Percentiles rank a stretch among this genome's conserved stretches.
Conservation (phyloP, 2,797 vertebrate species). For the Gymnocypris eckloni region DNA sequence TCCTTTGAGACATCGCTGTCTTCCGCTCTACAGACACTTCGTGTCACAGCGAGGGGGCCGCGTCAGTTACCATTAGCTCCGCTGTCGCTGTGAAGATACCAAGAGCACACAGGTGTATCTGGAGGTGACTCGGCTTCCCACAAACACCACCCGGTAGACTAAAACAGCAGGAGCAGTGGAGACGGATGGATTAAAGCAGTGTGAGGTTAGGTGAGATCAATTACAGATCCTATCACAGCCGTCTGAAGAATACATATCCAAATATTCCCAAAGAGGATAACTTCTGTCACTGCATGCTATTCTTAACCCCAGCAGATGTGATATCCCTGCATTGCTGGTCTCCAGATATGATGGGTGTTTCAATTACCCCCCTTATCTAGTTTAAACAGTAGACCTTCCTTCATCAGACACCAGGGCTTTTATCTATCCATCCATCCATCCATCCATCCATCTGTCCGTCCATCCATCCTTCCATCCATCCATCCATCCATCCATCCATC, state of each 20-base stretch:
- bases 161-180: background rate
- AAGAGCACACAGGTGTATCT: constrained; percentile 43
- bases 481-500: no score
- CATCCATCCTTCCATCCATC: background rate
- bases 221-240: constrained; percentile 5
- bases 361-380: background rate
- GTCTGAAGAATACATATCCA: background rate
- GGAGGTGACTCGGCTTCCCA: constrained; percentile 44
- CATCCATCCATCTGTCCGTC: background rate
- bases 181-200: constrained; percentile 13
- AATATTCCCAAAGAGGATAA: constrained; percentile 33
- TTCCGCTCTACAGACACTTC: constrained; percentile 52
- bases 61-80: constrained; percentile 49
- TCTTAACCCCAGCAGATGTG: background rate
- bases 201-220: constrained; percentile 19
- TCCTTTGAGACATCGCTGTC: constrained; percentile 42
- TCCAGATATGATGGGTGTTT: background rate
- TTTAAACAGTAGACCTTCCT: background rate
- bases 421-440: background rate
- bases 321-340: background rate
- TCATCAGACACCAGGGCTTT: background rate
- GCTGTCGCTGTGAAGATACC: constrained; percentile 33
- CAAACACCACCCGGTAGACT: constrained; percentile 34
- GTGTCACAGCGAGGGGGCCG: constrained; percentile 34
- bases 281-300: constrained; percentile 7